Evolutionary conservation across 2,113 vertebrate species (phyloP), one percentile per base, ranked within the genome.

Genomic region (Ifrita kowaldi): DNA sequence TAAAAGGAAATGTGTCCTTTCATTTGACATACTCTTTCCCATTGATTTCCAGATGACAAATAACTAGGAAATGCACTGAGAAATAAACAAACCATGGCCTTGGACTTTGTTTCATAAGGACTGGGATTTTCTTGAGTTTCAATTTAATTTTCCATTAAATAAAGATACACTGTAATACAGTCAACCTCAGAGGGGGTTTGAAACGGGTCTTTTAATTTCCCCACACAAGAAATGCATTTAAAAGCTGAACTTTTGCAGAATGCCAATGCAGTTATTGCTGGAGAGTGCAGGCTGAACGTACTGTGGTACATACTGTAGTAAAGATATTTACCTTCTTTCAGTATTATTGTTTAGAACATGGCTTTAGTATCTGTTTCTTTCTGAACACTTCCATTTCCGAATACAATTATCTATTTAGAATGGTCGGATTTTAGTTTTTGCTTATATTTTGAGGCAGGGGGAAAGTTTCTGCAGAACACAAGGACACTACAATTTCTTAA

Each of bases 11-110:
- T 69, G 30, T 90, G 80, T 85, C 53, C 84, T 81, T 93, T 92
- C 42, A 3, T 88, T 89, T 95, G 35, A 84, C 69, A 21, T 79
- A 68, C n/a, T 92, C 41, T 67, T 75, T 68, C 27, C 57, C 42
- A 89, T 90, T 56, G 89, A 95, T 96, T 95, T 77, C 83, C 44
- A 59, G 67, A 83, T 15, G 65, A 93, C 59, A 97, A 93, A 95
- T 41, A 80, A 67, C 32, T 57, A 89, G 75, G 64, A 84, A 67
- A 62, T 84, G 18, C 59, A 91, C 35, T 53, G 19, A 82, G 56
- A 95, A 82, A 88, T 77, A 94, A 93, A 87, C 65, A 96, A 95
- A 68, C 22, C 14, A 10, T 53, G 13, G 44, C 6, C 47, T 77
- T 8, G 23, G 16, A 74, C 53, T 69, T 83, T 57, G 52, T 64